Evolutionary conservation across 2,888 invertebrate species (phyloP), one percentile per base, ranked within the genome.

Genomic region (Minunthozetes semirufus): DNA sequence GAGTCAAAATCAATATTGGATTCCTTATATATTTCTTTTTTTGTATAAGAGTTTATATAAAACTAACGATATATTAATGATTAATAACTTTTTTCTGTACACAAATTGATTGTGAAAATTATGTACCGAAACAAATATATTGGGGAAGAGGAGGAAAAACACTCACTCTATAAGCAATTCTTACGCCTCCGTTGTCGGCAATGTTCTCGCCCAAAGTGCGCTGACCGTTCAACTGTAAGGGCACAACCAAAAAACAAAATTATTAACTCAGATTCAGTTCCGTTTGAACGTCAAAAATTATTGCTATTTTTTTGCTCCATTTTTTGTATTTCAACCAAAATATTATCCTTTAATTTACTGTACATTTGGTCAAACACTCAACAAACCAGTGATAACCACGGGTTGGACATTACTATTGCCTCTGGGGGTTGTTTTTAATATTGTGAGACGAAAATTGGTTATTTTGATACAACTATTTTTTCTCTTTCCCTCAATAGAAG

Each of bases 131-230:
- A 56, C 0, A 22, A 11, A 48, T 48, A 8, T 53, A 53, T 53
- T n/a, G 19, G 53, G n/a, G 48, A 17, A 17, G 9, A 19, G 9
- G 56, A 56, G 9, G 56, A 56, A 17, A 22, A 33, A 8, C 1
- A 70, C 70, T 70, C 13, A 70, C 70, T 70, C 27, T 70, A 70
- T 46, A 70, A 46, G 70, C 70, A 25, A 70, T 48, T 70, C 46
- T 70, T 46, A 70, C 27, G 70, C 70, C 70, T 70, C 70, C 70
- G 70, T 70, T 70, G 48, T 70, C 70, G 11, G 70, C 70, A 48
- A 70, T 70, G 46, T 70, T 70, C 27, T 70, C 70, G 1, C 46
- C 70, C 38, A 70, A 70, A 25, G 70, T 70, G 11, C 22, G 46
- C 25, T 15, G 1, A 17, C 70, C 70, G n/a, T 17, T 70, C 17